phyloP scores from a whole-genome alignment of 2,888 invertebrate genomes.

The Polymixis lichenea region DNA sequence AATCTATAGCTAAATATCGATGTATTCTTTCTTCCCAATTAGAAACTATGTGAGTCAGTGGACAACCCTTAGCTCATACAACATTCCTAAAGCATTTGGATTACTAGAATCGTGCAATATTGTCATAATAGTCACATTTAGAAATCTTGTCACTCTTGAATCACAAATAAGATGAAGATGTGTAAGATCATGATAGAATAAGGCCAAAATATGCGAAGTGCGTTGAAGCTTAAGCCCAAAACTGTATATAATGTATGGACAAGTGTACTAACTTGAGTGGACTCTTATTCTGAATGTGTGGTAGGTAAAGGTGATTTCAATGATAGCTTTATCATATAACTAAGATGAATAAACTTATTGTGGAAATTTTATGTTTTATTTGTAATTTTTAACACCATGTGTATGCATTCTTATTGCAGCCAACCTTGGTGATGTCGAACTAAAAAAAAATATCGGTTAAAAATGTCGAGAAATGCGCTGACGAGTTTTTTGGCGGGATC shows the following conservation, averaged over 20 bases:
- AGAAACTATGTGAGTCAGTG: constrained; percentile 6
- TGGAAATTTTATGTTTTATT: constrained; percentile 66
- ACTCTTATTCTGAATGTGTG: constrained; percentile 62
- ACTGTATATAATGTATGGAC: constrained; percentile 65
- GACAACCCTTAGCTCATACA: constrained; percentile 45
- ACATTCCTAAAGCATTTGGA: constrained; percentile 66
- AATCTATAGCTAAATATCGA: constrained; percentile 15
- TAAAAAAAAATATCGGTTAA: too few relatives aligned
- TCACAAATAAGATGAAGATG: constrained; percentile 39
- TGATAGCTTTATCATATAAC: constrained; percentile 76
- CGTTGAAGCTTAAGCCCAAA: constrained; percentile 54
- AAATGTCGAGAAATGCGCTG: too few relatives aligned
- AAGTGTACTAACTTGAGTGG: constrained; percentile 48
- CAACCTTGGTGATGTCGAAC: too few relatives aligned
- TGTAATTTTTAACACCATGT: neutral
- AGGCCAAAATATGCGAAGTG: constrained; percentile 42
- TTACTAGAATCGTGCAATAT: constrained; percentile 63
- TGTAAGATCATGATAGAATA: constrained; percentile 52
- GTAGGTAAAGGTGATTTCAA: constrained; percentile 73
- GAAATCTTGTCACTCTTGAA: constrained; percentile 48
- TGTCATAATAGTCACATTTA: constrained; percentile 60
- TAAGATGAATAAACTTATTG: constrained; percentile 77
- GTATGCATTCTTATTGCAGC: neutral
- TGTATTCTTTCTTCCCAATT: constrained; percentile 33
- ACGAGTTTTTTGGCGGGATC: too few relatives aligned